phyloP scores from a whole-genome alignment of 2,113 vertebrate genomes.

The Thalassoma bifasciatum region DNA sequence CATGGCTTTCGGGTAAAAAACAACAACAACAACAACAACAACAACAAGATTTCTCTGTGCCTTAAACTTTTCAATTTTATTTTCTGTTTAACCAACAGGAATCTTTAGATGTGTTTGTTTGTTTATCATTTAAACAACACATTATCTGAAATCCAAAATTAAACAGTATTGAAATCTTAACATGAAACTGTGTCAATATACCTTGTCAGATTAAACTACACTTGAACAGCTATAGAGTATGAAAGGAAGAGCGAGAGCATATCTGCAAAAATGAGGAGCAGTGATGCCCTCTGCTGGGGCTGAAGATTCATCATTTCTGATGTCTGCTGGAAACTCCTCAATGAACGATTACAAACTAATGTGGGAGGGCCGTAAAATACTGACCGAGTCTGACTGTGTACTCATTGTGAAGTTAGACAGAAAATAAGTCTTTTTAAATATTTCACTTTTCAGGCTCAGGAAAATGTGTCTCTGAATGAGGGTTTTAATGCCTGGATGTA shows the following conservation, averaged over 20 bases:
- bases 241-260: neutral
- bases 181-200: no score
- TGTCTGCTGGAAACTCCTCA: neutral
- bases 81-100: no score
- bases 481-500: no score
- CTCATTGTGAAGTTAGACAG: neutral
- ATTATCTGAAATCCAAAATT: neutral
- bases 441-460: no score
- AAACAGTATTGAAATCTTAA: neutral
- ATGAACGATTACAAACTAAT: neutral
- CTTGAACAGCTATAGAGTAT: neutral
- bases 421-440: neutral
- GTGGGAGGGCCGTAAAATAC: neutral
- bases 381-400: neutral
- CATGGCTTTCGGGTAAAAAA: no score
- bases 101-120: neutral
- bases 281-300: conserved; percentile 2
- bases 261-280: neutral
- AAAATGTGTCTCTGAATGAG: neutral
- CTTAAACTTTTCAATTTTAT: no score
- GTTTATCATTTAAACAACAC: neutral
- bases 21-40: no score
- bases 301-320: neutral
- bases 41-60: no score
- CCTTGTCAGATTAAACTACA: neutral